A percentile compares a stretch with the other conserved stretches of the same genome.
phyloP scores from a whole-genome alignment of 1,140 invertebrate species.

The Proctacanthus coquilletti region DNA sequence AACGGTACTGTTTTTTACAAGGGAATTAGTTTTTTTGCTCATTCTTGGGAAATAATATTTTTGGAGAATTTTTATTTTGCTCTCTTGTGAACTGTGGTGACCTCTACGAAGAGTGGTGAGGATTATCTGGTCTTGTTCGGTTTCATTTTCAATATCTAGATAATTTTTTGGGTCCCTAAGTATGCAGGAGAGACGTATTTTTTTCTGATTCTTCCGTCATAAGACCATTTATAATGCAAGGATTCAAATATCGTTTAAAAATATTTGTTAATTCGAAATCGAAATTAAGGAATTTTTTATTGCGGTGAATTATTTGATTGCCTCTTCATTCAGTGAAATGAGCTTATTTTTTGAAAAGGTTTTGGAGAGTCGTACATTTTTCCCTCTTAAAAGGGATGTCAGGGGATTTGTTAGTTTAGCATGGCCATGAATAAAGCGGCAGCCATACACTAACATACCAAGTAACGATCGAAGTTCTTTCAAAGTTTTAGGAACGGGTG shows the following conservation, averaged over 20 bases:
- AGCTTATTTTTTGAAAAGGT: slow-evolving; percentile 2
- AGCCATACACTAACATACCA: slow-evolving; percentile 4
- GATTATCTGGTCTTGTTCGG: slow-evolving; percentile 6
- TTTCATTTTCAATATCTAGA: slow-evolving; percentile 3
- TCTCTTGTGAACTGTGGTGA: slow-evolving; percentile 5
- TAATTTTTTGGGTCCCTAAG: too few relatives aligned
- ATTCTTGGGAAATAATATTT: slow-evolving; percentile 7
- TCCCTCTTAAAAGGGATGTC: slow-evolving; percentile 6
- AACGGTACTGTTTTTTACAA: slow-evolving; percentile 1
- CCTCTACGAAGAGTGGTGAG: slow-evolving; percentile 3
- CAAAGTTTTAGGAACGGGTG: slow-evolving; percentile 5
- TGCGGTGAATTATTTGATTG: slow-evolving; percentile 21
- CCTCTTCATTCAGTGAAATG: slow-evolving; percentile 3
- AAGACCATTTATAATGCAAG: neutral
- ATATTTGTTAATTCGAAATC: slow-evolving; percentile 14
- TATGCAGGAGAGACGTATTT: slow-evolving; percentile 1
- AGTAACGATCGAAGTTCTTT: slow-evolving; percentile 7
- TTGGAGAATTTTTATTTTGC: slow-evolving; percentile 4
- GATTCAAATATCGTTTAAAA: neutral
- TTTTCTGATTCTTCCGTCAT: neutral
- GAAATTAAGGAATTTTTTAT: slow-evolving; percentile 26
- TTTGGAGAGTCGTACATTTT: slow-evolving; percentile 2
- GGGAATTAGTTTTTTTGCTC: slow-evolving; percentile 1
- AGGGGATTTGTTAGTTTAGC: slow-evolving; percentile 6
- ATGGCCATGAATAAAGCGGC: slow-evolving; percentile 6